Percentiles rank a stretch among this genome's conserved stretches.
These are phyloP conservation scores for Andricus quercusramuli DNA, from an alignment of 2,888 invertebrate genomes.

Conservation along the genomic window DNA sequence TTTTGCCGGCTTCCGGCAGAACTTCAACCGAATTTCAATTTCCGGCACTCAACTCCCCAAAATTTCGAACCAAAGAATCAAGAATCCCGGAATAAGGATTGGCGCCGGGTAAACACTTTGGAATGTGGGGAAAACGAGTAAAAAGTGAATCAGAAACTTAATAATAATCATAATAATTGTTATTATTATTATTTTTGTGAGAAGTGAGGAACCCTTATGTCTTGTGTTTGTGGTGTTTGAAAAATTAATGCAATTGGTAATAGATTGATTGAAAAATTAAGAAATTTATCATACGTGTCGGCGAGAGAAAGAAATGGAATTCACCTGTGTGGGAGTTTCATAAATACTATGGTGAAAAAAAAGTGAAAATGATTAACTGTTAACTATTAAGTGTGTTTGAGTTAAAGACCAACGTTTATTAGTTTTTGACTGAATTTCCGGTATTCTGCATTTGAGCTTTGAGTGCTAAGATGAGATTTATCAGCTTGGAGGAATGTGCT, in stretches of 20 bases:
- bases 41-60: neutral
- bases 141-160: neutral
- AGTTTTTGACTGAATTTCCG: slow-evolving; percentile 26
- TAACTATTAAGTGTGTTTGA: neutral
- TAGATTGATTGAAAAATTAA: neutral
- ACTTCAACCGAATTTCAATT: slow-evolving; percentile 11
- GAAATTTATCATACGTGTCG: neutral
- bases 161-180: neutral
- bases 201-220: too few species aligned
- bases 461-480: slow-evolving; percentile 29
- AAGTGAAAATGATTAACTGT: neutral
- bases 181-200: too few species aligned
- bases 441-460: slow-evolving; percentile 1
- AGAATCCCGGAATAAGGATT: neutral
- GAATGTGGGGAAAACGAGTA: slow-evolving; percentile 5
- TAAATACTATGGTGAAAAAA: slow-evolving; percentile 13
- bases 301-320: neutral
- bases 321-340: neutral
- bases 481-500: slow-evolving; percentile 35
- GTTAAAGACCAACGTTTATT: neutral
- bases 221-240: neutral
- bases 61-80: neutral
- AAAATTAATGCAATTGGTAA: neutral
- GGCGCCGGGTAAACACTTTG: slow-evolving; percentile 9
- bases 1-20: slow-evolving; percentile 13